Evolutionary conservation across 2,113 vertebrate genomes (phyloP).

Genomic region (Lamprotornis superbus): DNA sequence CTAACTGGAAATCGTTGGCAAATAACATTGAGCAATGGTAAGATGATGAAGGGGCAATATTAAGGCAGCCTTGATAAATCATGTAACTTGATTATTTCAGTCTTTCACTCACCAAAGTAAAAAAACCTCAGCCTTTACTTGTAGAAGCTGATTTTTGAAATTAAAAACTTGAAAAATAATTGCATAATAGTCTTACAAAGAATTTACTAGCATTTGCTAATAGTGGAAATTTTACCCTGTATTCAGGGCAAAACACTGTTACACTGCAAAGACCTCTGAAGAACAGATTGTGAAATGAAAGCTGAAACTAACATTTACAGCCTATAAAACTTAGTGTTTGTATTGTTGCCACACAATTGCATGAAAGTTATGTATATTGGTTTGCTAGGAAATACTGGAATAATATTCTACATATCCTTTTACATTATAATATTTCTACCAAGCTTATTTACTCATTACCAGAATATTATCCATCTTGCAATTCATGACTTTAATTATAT

Average conservation of each 20-base stretch:
- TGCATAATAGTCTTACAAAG: neutral
- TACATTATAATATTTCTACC: neutral
- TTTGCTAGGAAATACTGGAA: neutral
- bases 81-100: neutral
- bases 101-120: neutral
- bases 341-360: neutral
- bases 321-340: neutral
- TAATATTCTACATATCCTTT: neutral
- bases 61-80: neutral
- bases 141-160: neutral
- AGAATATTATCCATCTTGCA: neutral
- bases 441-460: neutral
- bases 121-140: neutral
- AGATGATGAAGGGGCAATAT: neutral
- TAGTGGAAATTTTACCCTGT: neutral
- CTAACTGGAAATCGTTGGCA: neutral
- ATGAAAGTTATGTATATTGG: neutral
- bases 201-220: neutral
- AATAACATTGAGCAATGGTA: neutral
- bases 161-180: neutral
- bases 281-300: neutral
- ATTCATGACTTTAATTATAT: neutral
- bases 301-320: neutral
- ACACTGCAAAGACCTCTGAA: neutral
- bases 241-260: neutral